Evolutionary conservation across 2,797 vertebrate genomes (phyloP).

Genomic region (Acrossocheilus fasciatus): DNA sequence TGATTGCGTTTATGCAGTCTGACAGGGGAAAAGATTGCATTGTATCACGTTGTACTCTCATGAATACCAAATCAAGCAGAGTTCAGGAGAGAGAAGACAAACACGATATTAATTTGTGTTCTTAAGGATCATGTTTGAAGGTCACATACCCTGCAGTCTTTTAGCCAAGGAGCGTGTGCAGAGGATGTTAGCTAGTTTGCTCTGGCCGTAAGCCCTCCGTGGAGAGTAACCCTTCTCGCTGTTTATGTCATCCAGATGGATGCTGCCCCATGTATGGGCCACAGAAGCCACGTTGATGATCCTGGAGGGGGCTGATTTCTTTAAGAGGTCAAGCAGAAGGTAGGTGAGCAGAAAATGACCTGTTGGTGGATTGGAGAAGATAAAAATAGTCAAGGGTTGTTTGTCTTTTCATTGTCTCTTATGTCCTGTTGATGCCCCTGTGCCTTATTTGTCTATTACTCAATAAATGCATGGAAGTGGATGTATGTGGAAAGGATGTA

Average conservation of each 20-base stretch:
- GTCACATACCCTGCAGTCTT: constrained; percentile 81
- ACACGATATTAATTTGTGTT: not conserved
- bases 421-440: constrained; percentile 33
- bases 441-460: constrained; percentile 1
- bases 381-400: constrained; percentile 28
- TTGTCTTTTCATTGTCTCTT: constrained; percentile 48
- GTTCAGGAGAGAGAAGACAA: constrained; percentile 14
- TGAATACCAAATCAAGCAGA: not conserved
- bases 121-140: constrained; percentile 10
- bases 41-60: not conserved
- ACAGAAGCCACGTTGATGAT: constrained; percentile 87
- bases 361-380: constrained; percentile 56
- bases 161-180: constrained; percentile 85
- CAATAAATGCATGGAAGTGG: constrained; percentile 39
- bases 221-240: constrained; percentile 85
- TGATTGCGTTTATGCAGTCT: not conserved
- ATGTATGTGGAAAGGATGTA: constrained; percentile 45
- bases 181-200: constrained; percentile 92
- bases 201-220: constrained; percentile 90
- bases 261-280: constrained; percentile 85
- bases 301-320: constrained; percentile 85
- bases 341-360: constrained; percentile 92
- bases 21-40: not conserved
- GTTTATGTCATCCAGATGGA: constrained; percentile 89
- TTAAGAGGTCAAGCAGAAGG: constrained; percentile 87